Conservation (phyloP, 1,140 invertebrate genomes). For the Gryon sp. region DNA sequence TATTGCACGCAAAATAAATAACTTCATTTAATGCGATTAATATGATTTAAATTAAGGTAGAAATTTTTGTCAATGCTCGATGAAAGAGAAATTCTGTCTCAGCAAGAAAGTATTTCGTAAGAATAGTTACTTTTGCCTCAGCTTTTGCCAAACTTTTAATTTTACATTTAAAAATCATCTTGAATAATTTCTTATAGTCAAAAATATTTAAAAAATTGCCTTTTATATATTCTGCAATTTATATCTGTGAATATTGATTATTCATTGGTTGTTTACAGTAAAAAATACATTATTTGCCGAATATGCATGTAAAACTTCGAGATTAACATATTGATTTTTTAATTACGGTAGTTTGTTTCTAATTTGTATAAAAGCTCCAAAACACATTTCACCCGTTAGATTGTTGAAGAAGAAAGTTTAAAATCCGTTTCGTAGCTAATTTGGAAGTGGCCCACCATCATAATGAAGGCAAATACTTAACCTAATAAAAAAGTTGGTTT, state of each 20-base stretch:
- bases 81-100: constrained; percentile 33
- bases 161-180: too few species aligned
- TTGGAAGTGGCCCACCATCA: constrained; percentile 20
- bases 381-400: constrained; percentile 1
- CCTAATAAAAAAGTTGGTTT: constrained; percentile 16
- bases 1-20: constrained; percentile 43
- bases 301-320: too few species aligned
- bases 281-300: too few species aligned
- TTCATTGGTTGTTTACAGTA: too few species aligned
- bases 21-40: constrained; percentile 34
- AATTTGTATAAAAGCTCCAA: too few species aligned
- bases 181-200: too few species aligned
- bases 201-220: too few species aligned
- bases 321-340: too few species aligned
- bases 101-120: constrained; percentile 27
- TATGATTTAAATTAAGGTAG: constrained; percentile 35
- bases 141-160: background rate
- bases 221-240: too few species aligned
- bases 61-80: constrained; percentile 31
- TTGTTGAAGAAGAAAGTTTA: constrained; percentile 16
- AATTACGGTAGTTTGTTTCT: too few species aligned
- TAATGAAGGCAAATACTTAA: constrained; percentile 29
- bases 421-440: background rate
- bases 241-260: too few species aligned
- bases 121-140: background rate